Conservation (phyloP, 1,140 invertebrate genomes). For the Pachyrhynchus sulphureomaculatus region DNA sequence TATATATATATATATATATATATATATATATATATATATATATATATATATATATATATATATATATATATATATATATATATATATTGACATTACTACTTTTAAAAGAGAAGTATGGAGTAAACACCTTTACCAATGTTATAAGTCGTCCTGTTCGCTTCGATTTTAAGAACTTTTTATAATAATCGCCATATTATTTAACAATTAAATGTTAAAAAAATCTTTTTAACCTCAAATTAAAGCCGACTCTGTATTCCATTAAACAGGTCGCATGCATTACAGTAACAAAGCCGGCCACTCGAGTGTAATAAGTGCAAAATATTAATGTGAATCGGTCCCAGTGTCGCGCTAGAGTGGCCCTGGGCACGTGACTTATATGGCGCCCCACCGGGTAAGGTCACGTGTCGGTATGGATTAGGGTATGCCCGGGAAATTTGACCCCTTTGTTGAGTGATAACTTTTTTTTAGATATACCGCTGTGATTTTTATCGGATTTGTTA, state of each 20-base stretch:
- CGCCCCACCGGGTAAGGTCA: constrained; percentile 10
- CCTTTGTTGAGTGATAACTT: not conserved
- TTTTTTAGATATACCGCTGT: not conserved
- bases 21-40: too few relatives aligned
- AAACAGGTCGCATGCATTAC: constrained; percentile 10
- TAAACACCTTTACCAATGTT: too few relatives aligned
- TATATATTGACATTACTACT: too few relatives aligned
- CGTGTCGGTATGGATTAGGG: constrained; percentile 2
- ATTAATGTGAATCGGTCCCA: constrained; percentile 25
- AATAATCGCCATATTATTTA: too few relatives aligned
- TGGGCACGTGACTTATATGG: constrained; percentile 21
- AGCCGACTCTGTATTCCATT: not conserved
- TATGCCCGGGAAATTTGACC: constrained; percentile 15
- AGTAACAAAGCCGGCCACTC: constrained; percentile 26
- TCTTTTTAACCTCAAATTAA: too few relatives aligned
- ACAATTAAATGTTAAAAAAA: too few relatives aligned
- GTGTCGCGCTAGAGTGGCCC: constrained; percentile 28
- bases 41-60: too few relatives aligned
- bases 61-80: too few relatives aligned
- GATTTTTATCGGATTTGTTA: constrained; percentile 29
- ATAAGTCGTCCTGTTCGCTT: too few relatives aligned
- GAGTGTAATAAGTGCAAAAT: constrained; percentile 32
- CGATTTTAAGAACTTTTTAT: too few relatives aligned
- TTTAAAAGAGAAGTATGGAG: too few relatives aligned
- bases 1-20: too few relatives aligned